A percentile compares a stretch with the other conserved stretches of the same genome.
These are phyloP conservation scores for Hymenopus coronatus DNA, from an alignment of 2,888 invertebrate genomes.

Conservation along the genomic window DNA sequence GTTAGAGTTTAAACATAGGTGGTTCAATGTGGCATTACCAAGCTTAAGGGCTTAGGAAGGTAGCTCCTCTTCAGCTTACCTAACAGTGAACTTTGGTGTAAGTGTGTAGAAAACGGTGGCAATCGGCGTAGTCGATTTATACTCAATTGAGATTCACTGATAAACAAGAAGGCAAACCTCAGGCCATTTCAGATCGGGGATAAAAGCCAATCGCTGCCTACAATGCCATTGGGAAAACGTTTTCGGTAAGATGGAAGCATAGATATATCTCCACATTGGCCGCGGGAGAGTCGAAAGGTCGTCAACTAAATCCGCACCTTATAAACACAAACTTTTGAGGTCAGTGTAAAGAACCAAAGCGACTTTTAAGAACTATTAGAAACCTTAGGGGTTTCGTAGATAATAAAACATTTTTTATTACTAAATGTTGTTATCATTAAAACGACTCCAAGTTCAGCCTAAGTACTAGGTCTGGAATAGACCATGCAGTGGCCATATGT, in stretches of 20 bases:
- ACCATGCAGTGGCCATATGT: no score
- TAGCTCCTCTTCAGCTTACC: neutral
- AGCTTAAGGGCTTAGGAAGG: neutral
- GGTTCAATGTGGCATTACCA: neutral
- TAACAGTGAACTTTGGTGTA: neutral
- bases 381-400: no score
- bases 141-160: constrained; percentile 24
- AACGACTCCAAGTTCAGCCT: no score
- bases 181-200: neutral
- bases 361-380: no score
- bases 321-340: neutral
- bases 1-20: neutral
- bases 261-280: neutral
- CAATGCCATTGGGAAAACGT: neutral
- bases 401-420: no score
- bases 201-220: neutral
- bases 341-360: no score
- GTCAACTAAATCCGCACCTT: neutral
- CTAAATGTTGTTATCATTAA: no score
- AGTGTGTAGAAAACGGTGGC: neutral
- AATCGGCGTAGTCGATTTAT: constrained; percentile 22
- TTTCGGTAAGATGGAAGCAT: neutral
- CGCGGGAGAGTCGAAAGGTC: neutral
- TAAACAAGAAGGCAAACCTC: neutral
- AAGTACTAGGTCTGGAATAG: no score